Percentiles rank a stretch among this genome's conserved stretches.
phyloP scores from a whole-genome alignment of 2,113 vertebrate species.

The Hippocampus guttulatus region DNA sequence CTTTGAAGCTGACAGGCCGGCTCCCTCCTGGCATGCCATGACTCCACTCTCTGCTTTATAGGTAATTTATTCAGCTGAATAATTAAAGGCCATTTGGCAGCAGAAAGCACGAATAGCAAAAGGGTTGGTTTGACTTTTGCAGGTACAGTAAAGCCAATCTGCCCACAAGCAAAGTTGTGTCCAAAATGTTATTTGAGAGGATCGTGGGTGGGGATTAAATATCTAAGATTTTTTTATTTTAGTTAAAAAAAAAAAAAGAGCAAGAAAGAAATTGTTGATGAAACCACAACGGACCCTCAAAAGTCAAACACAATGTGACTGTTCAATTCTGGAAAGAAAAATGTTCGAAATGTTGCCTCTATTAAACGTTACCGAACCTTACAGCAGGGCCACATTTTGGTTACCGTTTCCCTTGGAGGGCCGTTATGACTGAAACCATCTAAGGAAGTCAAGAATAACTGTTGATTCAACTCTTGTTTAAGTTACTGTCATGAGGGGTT shows the following conservation, averaged over 20 bases:
- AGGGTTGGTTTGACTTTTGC: conserved; percentile 49
- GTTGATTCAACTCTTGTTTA: too few relatives aligned
- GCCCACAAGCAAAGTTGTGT: conserved; percentile 43
- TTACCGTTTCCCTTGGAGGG: too few relatives aligned
- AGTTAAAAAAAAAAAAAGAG: background rate
- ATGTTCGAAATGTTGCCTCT: background rate
- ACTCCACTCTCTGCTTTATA: conserved; percentile 67
- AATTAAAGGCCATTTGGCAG: conserved; percentile 64
- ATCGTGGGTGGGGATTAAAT: conserved; percentile 17
- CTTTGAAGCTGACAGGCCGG: conserved; percentile 68
- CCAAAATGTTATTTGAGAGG: conserved; percentile 37
- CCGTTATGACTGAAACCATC: too few relatives aligned
- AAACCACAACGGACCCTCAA: background rate
- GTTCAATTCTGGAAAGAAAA: background rate
- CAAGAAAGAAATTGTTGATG: background rate
- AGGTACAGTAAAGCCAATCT: conserved; percentile 27
- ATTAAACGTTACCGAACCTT: background rate
- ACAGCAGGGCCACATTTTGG: too few relatives aligned
- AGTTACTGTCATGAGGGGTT: too few relatives aligned
- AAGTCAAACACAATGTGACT: background rate
- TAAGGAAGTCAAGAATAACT: too few relatives aligned
- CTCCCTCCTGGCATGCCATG: conserved; percentile 62
- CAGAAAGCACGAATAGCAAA: conserved; percentile 67
- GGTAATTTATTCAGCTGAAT: conserved; percentile 73
- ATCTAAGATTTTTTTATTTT: too few relatives aligned